phyloP scores from a whole-genome alignment of 2,888 invertebrate genomes.

The Tortrix viridana region DNA sequence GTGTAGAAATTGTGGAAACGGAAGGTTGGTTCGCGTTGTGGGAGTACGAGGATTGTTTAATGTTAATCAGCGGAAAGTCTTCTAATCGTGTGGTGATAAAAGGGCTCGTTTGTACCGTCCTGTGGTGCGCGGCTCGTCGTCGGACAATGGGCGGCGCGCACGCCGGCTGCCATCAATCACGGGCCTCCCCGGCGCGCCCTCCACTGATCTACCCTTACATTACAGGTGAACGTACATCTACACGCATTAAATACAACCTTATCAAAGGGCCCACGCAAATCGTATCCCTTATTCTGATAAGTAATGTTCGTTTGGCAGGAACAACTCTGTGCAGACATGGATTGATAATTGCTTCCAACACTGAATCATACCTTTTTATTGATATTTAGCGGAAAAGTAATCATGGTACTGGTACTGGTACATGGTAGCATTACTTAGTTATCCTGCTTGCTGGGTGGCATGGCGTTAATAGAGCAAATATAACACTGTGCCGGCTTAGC shows the following conservation, averaged over 20 bases:
- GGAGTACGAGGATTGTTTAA: conserved; percentile 31
- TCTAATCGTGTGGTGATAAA: conserved; percentile 57
- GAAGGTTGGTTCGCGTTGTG: conserved; percentile 1
- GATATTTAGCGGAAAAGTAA: background rate
- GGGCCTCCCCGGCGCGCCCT: conserved; percentile 53
- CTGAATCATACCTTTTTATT: background rate
- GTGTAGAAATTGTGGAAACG: background rate
- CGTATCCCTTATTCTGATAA: conserved; percentile 32
- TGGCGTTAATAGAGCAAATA: too few species aligned
- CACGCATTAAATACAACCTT: conserved; percentile 36
- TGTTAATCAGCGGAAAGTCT: conserved; percentile 50
- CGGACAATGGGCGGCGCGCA: conserved; percentile 74
- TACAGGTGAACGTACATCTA: conserved; percentile 57
- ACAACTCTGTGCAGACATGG: background rate
- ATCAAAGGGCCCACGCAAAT: conserved; percentile 33
- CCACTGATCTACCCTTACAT: conserved; percentile 56
- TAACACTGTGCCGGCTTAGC: background rate
- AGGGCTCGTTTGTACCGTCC: conserved; percentile 65
- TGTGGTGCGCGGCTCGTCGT: conserved; percentile 73
- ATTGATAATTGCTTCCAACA: background rate
- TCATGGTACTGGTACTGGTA: too few species aligned
- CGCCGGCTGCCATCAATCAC: conserved; percentile 76
- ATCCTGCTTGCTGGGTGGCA: too few species aligned
- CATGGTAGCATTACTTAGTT: too few species aligned
- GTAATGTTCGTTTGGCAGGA: conserved; percentile 26